Evolutionary conservation across 1,140 invertebrate species (phyloP).

Genomic region (Leptinotarsa undecemlineata): DNA sequence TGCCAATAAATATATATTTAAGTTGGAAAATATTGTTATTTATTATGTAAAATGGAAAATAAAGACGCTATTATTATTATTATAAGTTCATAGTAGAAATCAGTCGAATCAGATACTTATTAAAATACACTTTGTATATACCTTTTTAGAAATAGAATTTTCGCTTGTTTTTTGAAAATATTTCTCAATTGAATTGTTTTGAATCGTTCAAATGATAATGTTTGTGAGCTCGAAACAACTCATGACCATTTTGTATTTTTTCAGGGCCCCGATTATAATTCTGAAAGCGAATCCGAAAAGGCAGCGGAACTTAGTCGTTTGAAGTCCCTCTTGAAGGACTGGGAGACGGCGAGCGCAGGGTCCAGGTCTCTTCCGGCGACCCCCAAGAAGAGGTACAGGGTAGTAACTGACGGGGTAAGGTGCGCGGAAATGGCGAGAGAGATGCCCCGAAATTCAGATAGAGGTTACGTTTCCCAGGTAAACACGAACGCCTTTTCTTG

Average conservation of each 20-base stretch:
- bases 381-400: conserved; percentile 34
- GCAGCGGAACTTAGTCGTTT: conserved; percentile 63
- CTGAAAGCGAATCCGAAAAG: conserved; percentile 66
- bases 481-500: background rate
- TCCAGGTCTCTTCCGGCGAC: conserved; percentile 47
- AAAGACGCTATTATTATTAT: too few relatives aligned
- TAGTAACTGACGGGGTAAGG: conserved; percentile 19
- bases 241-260: background rate
- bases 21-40: too few relatives aligned
- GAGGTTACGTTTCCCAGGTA: conserved; percentile 38
- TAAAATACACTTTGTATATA: background rate
- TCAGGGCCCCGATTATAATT: conserved; percentile 75
- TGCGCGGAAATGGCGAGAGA: conserved; percentile 29
- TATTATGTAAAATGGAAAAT: too few relatives aligned
- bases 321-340: conserved; percentile 63
- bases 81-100: too few relatives aligned
- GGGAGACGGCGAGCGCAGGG: conserved; percentile 62
- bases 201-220: too few relatives aligned
- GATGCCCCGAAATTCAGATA: conserved; percentile 29
- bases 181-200: too few relatives aligned
- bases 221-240: too few relatives aligned
- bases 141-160: background rate
- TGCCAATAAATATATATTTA: too few relatives aligned
- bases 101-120: background rate
- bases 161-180: too few relatives aligned